phyloP scores from a whole-genome alignment of 2,888 invertebrate genomes.

The Tetramorium bicarinatum region DNA sequence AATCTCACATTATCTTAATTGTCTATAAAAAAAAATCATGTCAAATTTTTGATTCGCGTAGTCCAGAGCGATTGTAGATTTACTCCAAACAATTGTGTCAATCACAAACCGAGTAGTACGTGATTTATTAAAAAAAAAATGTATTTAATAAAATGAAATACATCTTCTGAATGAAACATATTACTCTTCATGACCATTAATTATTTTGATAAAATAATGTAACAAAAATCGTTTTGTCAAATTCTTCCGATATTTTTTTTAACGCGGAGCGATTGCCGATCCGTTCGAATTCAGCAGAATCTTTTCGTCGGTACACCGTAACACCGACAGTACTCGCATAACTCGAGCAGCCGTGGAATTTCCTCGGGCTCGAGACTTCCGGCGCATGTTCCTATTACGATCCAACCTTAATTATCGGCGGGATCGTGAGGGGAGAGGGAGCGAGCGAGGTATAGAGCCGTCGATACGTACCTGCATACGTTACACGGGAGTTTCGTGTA shows the following conservation, averaged over 20 bases:
- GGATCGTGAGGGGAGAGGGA: not conserved
- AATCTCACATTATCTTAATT: not conserved
- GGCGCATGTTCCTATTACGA: constrained; percentile 75
- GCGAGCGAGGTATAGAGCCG: not conserved
- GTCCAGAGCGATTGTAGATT: not conserved
- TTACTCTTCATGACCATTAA: not conserved
- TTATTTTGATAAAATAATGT: not conserved
- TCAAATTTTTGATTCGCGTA: not conserved
- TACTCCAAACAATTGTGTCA: not conserved
- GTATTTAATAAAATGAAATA: not conserved
- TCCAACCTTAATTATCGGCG: constrained; percentile 69
- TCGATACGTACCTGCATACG: constrained; percentile 50
- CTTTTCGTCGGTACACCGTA: not conserved
- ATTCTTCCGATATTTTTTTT: not conserved
- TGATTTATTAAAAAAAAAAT: not conserved
- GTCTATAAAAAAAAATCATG: not conserved
- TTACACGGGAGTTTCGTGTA: constrained; percentile 66
- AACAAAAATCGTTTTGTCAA: not conserved
- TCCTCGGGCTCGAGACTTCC: constrained; percentile 71
- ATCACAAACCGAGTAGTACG: not conserved
- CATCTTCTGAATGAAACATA: not conserved
- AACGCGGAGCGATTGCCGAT: not conserved
- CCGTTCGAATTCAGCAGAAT: not conserved
- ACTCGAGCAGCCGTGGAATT: constrained; percentile 46
- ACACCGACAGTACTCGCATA: not conserved